Evolutionary conservation across 2,113 vertebrate species (phyloP).

Genomic region (Apodemus speciosus): DNA sequence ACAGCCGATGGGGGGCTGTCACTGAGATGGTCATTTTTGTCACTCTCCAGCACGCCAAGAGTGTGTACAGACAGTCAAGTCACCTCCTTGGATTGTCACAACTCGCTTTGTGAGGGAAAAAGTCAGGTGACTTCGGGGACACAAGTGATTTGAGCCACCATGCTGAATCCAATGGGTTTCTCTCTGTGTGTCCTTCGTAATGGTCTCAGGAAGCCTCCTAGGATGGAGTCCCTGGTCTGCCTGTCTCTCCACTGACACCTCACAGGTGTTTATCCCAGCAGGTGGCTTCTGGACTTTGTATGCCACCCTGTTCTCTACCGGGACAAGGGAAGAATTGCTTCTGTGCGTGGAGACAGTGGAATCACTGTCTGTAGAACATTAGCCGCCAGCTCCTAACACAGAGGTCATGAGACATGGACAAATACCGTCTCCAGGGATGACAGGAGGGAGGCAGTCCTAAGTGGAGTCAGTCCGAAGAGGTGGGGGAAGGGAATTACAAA

Average conservation of each 20-base stretch:
- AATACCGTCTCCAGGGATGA: background rate
- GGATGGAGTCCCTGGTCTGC: background rate
- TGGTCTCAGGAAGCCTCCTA: background rate
- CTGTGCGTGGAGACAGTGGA: fast-evolving
- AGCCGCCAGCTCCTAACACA: fast-evolving
- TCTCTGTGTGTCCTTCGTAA: background rate
- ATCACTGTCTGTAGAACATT: background rate
- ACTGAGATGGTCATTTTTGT: fast-evolving
- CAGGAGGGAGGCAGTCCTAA: background rate
- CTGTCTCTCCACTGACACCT: background rate
- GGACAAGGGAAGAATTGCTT: background rate
- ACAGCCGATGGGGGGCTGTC: fast-evolving
- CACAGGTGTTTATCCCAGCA: background rate
- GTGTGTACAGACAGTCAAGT: no score
- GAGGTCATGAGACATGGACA: background rate
- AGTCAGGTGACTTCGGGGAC: background rate
- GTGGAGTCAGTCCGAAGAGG: background rate
- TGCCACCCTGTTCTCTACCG: background rate
- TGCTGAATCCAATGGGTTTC: background rate
- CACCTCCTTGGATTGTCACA: no score
- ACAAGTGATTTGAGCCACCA: background rate
- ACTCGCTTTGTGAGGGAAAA: background rate
- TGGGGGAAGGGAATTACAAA: fast-evolving
- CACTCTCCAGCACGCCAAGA: background rate
- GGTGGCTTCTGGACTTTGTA: background rate